Evolutionary conservation across 1,140 invertebrate species (phyloP).

Genomic region (Coptotermes formosanus): DNA sequence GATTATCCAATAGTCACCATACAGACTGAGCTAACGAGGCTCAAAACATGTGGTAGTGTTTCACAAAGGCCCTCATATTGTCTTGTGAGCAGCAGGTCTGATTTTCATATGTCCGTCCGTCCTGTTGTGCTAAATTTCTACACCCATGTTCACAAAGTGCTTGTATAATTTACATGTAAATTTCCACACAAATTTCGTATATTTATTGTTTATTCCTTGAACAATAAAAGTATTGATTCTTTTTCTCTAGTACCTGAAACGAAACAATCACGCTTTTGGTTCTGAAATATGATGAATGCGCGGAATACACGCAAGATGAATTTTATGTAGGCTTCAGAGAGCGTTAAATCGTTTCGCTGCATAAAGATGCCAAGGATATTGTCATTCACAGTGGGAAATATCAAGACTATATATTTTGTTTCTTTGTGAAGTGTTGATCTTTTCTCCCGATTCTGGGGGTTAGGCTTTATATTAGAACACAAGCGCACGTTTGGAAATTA

Average conservation of each 20-base stretch:
- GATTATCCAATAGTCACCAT: too few species aligned
- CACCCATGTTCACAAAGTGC: neutral
- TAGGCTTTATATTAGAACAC: neutral
- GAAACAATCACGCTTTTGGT: neutral
- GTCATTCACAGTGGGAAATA: conserved; percentile 2
- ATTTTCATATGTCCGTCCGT: neutral
- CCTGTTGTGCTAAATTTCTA: neutral
- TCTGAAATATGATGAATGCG: neutral
- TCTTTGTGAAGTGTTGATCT: neutral
- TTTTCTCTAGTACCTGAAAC: neutral
- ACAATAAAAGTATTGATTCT: neutral
- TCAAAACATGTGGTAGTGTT: too few species aligned
- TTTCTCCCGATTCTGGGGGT: neutral
- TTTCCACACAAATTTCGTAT: neutral
- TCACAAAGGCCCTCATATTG: too few species aligned
- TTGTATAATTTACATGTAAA: conserved; percentile 10
- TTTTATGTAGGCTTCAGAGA: neutral
- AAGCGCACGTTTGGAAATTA: neutral
- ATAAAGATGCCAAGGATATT: conserved; percentile 17
- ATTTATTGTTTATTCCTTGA: neutral
- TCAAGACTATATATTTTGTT: neutral
- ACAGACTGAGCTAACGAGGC: too few species aligned
- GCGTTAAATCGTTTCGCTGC: neutral
- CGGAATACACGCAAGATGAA: neutral
- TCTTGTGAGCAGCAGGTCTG: too few species aligned